Evolutionary conservation across 2,888 invertebrate species (phyloP), one percentile per base, ranked within the genome.

Genomic region (Microdon myrmicae): DNA sequence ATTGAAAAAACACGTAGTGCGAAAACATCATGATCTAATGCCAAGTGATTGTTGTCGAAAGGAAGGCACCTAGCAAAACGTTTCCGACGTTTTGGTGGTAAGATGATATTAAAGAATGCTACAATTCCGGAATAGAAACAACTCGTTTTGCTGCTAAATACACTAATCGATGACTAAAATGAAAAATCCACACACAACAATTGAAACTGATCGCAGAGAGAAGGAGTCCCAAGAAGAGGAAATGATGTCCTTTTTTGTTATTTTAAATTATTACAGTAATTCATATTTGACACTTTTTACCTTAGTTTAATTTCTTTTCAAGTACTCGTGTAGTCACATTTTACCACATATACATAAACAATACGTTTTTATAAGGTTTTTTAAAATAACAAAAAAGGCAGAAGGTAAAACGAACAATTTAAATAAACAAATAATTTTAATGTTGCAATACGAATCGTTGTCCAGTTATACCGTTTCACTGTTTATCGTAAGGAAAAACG

Each of bases 1-100:
- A 72, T 72, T 67, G 69, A 68, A 35, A 72, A 72, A 60, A 68
- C 68, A 43, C 68, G 68, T 67, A 67, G 68, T 25, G 56, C 64
- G 23, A 70, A 69, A 58, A 53, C 70, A 67, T 72, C 71, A 70
- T 70, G 70, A 71, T 71, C 70, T 58, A 70, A 70, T 70, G 69
- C 71, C 66, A 71, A 71, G 71, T 72, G 72, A 72, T 72, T 72
- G 68, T 68, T 71, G 69, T 68, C 68, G 43, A 71, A 71, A 58
- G 71, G 71, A 55, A 68, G 69, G 56, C 61, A 69, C 34, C 71
- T 71, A 60, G 72, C 71, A 49, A 72, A 72, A 67, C 71, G 71
- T 54, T 67, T 72, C 54, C 68, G 69, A 41, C 56, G 58, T 39
- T 48, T 71, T 41, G 68, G 69, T 66, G 66, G 67, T 51, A 70